Evolutionary conservation across 2,113 vertebrate genomes (phyloP).

Genomic region (Callionymus lyra): DNA sequence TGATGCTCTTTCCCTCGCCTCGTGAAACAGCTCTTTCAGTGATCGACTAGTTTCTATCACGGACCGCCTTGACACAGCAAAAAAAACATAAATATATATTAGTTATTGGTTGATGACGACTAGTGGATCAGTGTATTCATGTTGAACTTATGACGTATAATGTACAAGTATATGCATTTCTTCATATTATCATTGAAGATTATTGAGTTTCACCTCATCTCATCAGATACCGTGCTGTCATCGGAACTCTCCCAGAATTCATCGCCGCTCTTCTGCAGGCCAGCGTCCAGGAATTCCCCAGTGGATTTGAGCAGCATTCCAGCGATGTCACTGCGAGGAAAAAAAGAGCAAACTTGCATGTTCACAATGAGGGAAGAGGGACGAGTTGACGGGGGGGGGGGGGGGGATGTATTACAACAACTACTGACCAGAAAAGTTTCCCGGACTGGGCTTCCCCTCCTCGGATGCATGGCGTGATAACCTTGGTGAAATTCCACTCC

Average conservation of each 20-base stretch:
- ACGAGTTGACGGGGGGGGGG: background rate
- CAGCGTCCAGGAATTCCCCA: slow-evolving; percentile 85
- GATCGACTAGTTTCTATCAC: slow-evolving; percentile 94
- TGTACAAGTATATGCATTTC: background rate
- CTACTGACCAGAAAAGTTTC: slow-evolving; percentile 86
- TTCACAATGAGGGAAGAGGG: background rate
- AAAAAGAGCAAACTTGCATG: background rate
- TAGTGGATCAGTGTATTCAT: background rate
- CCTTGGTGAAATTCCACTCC: slow-evolving; percentile 98
- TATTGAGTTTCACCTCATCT: slow-evolving; percentile 75
- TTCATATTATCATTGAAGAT: background rate
- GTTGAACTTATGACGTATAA: background rate
- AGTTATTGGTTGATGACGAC: no score
- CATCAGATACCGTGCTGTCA: slow-evolving; percentile 85
- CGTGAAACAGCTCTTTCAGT: slow-evolving; percentile 93
- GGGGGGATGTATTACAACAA: background rate
- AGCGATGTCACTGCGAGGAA: slow-evolving; percentile 81
- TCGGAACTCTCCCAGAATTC: slow-evolving; percentile 88
- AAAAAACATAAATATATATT: background rate
- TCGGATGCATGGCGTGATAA: slow-evolving; percentile 94
- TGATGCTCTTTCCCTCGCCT: slow-evolving; percentile 91
- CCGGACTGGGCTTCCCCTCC: slow-evolving; percentile 97
- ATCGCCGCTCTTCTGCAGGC: slow-evolving; percentile 83
- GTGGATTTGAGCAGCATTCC: slow-evolving; percentile 95
- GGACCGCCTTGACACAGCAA: slow-evolving; percentile 71